Evolutionary conservation across 2,113 vertebrate species (phyloP), one percentile per base, ranked within the genome.

Genomic region (Connochaetes taurinus): DNA sequence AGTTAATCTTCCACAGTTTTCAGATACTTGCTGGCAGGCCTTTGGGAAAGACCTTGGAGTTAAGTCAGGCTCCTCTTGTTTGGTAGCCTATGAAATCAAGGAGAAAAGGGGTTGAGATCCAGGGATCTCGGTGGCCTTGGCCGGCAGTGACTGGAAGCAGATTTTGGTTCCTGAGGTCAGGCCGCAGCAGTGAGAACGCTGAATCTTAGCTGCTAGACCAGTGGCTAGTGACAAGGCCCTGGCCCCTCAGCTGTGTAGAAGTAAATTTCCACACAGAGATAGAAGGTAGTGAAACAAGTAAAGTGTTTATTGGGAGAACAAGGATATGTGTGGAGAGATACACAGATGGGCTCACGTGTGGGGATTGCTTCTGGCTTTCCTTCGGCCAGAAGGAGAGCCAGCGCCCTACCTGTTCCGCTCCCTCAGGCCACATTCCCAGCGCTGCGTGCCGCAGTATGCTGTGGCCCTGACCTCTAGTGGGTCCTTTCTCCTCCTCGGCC

Each of bases 101-200:
- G 55, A 12, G 40, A 45, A 33, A 31, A 25, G n/a, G 4, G 43
- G 21, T 25, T 4, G 50, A 64, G 21, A 2, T 16, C 71, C 58
- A 74, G 36, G n/a, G 71, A 43, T 43, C 71, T 76, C 23, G 1
- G 36, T 4, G 40, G 36, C 23, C 23, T 27, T 43, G 71, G 40
- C 23, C 71, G 43, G 71, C 40, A 43, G 71, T 43, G 71, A 43
- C 71, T 2, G 40, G 23, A 27, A 76, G 40, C 71, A 43, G 71
- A 27, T 27, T 76, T 76, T 43, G 40, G 71, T 76, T 76, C 40
- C 36, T 0, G 6, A 27, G 71, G 6, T 43, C 23, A 7, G 71
- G 23, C 23, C 0, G 1, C 12, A 43, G 40, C 11, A 33, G 71
- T 4, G 71, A 76, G 12, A 76, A 43, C 0, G 12, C 6, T 2